Evolutionary conservation across 2,797 vertebrate genomes (phyloP), one percentile per base, ranked within the genome.

Genomic region (Siniperca undulata): DNA sequence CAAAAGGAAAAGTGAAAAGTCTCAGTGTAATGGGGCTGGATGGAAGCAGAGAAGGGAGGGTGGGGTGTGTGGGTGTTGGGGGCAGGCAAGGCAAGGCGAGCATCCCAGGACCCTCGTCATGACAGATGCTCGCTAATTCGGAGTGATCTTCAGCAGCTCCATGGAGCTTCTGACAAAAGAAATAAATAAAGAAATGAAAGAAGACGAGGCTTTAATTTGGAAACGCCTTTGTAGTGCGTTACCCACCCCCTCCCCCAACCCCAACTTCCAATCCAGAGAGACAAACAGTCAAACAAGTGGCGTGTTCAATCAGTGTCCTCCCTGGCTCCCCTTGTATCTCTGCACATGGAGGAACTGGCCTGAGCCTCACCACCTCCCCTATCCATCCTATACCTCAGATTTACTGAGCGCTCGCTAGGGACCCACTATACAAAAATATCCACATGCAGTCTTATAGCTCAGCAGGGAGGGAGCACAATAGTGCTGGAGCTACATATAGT

Each of bases 71-170:
- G 74, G 70, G 78, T 20, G 79, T 73, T 0, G 59, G 60, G 80
- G 76, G 78, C 14, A 46, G 76, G 78, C 44, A 0, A 61, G 86
- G 70, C 56, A 14, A 77, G 77, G 81, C 42, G 14, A 68, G 82
- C 3, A 75, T 93, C 92, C 89, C 90, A 67, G 87, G 91, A 93
- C 92, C 84, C 85, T 78, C 84, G 76, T 93, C 88, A 86, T 62
- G 81, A 89, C 91, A 92, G 93, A 91, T 83, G 85, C 83, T 85
- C 2, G 59, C 82, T 94, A 92, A 94, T 93, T 86, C 74, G 27
- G 72, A 83, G 79, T 69, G 91, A 93, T 89, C 75, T 79, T 14
- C 82, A 4, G 92, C 84, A 58, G 82, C 89, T 86, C 87, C 27
- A 19, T 2, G n/a, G 71, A 77, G 77, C 82, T 44, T 77, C 87